Conservation (phyloP, 1,140 invertebrate species). For the Drosophila mojavensis region DNA sequence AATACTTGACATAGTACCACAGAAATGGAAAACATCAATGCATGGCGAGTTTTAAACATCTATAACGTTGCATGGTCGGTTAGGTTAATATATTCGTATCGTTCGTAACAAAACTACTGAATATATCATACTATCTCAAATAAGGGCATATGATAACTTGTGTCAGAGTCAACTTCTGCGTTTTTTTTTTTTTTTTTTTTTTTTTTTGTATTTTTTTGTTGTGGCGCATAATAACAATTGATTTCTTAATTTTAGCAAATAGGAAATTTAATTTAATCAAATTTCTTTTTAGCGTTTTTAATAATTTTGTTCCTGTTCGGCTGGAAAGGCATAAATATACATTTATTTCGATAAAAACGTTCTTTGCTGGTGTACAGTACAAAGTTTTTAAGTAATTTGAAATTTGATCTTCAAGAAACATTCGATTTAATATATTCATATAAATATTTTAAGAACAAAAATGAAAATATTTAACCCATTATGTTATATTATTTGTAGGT, state of each 20-base stretch:
- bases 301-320: conserved; percentile 1
- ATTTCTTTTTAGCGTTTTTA: not conserved
- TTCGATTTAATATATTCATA: not conserved
- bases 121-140: not conserved
- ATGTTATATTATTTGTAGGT: conserved; percentile 25
- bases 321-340: no score
- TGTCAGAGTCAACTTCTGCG: no score
- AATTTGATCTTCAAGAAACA: no score
- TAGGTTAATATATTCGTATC: no score
- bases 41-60: not conserved
- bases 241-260: conserved; percentile 20
- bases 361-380: conserved; percentile 53
- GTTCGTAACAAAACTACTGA: conserved; percentile 6
- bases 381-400: conserved; percentile 24
- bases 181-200: no score
- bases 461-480: conserved; percentile 10
- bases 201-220: no score
- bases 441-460: conserved; percentile 41
- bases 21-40: conserved; percentile 12
- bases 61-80: not conserved
- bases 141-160: not conserved
- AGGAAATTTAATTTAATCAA: conserved; percentile 24
- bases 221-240: not conserved
- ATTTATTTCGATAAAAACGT: conserved; percentile 28
- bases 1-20: conserved; percentile 9